A percentile compares a stretch with the other conserved stretches of the same genome.
phyloP scores from a whole-genome alignment of 2,113 vertebrate species.

The Podiceps cristatus region DNA sequence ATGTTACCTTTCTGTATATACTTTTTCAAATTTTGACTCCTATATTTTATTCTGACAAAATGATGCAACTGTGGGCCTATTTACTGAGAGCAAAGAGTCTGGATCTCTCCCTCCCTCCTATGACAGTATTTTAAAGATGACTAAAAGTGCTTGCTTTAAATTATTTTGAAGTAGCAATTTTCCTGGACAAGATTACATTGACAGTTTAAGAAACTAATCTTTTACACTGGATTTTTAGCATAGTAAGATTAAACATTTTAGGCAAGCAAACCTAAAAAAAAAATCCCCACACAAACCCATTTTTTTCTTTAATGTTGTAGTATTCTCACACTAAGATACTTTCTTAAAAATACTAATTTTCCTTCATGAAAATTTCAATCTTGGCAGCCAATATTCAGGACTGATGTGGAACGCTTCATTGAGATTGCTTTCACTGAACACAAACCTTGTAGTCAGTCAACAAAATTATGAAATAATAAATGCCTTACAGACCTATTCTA shows the following conservation, averaged over 20 bases:
- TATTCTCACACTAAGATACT: background rate
- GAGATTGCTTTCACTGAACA: conserved; percentile 2
- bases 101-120: background rate
- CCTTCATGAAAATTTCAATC: conserved; percentile 4
- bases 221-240: background rate
- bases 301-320: background rate
- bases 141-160: background rate
- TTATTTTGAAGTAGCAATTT: background rate
- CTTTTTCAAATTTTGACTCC: background rate
- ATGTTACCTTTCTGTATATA: background rate
- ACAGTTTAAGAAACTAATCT: conserved; percentile 17
- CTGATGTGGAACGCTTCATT: background rate
- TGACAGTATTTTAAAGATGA: background rate
- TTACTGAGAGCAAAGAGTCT: background rate
- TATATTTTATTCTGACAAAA: background rate
- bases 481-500: conserved; percentile 35
- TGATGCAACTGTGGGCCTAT: background rate
- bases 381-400: background rate
- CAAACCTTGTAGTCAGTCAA: conserved; percentile 57
- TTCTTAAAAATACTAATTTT: background rate
- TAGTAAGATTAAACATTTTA: background rate
- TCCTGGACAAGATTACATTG: background rate
- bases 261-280: background rate
- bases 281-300: background rate
- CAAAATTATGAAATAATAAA: conserved; percentile 55